Percentiles rank a stretch among this genome's conserved stretches.
These are phyloP conservation scores for Patiria pectinifera DNA, from an alignment of 53 echinoderm and acorn worm genomes.

Conservation along the genomic window DNA sequence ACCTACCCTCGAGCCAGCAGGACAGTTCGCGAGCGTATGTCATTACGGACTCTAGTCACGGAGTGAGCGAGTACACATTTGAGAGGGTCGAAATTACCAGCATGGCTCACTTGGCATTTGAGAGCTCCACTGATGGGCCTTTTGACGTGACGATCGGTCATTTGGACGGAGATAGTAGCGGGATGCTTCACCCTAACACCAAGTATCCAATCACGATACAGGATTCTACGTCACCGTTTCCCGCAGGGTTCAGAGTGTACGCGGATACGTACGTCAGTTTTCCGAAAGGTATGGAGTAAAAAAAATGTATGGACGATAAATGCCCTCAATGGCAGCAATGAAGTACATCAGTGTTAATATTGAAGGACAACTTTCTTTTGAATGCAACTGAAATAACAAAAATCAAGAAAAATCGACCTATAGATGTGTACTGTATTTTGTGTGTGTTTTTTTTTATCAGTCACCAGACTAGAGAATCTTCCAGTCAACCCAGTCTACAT, in stretches of 20 bases:
- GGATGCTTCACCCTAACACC: constrained; percentile 67
- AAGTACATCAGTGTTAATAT: not conserved
- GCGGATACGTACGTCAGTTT: constrained; percentile 68
- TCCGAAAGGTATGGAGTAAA: constrained; percentile 68
- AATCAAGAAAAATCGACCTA: not conserved
- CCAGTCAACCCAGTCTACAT: constrained; percentile 63
- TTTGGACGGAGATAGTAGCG: constrained; percentile 74
- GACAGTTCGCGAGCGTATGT: constrained; percentile 72
- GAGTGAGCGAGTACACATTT: constrained; percentile 46
- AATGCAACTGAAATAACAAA: not conserved
- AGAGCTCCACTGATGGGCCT: constrained; percentile 33
- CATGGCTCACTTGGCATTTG: constrained; percentile 73
- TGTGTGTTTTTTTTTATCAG: not conserved
- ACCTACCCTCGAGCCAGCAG: constrained; percentile 37
- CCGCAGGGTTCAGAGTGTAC: constrained; percentile 74
- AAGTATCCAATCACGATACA: constrained; percentile 63
- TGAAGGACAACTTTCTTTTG: not conserved
- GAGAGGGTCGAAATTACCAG: constrained; percentile 48
- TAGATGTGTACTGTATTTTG: not conserved
- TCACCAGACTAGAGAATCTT: constrained; percentile 60
- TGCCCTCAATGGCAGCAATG: not conserved
- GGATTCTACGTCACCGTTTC: constrained; percentile 77
- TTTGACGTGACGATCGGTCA: constrained; percentile 45
- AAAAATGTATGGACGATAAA: not conserved
- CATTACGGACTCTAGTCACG: constrained; percentile 47